Base-by-base conservation (phyloP, 2,888 invertebrate species). In the Clivina fossor region DNA sequence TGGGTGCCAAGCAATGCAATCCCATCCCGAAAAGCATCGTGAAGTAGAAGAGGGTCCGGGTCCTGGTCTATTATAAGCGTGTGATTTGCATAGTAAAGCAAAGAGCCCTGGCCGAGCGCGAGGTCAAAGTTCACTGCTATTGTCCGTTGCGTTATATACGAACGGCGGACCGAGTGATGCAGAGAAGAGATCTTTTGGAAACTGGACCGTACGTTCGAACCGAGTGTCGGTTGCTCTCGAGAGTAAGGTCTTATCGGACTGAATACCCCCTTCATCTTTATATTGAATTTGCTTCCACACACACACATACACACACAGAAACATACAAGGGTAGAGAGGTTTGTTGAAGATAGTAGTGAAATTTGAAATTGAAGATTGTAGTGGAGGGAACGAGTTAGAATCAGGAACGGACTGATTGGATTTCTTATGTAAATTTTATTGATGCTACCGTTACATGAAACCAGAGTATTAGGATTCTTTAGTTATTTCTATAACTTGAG, bases 41-140 rank as follows among this genome's bases (percentile, higher is more conserved):
- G 30, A 33, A 7, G 33, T 13, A 13, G 9, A 33, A 11, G 5
- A 9, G 33, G 18, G n/a, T n/a, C n/a, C n/a, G n/a, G n/a, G n/a
- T n/a, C n/a, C n/a, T n/a, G 19, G 40, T 40, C 40, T 19, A 40
- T 40, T 40, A 40, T 40, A 22, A 40, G 51, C 41, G 20, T 24
- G 43, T 41, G 41, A 51, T 51, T 51, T 51, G 51, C 51, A 51
- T 51, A 43, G 51, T 41, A 51, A 51, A 51, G 51, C 41, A 26
- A 22, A 11, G 32, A 16, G 26, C 15, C 16, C 11, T 18, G 41
- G 18, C 48, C 37, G 32, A 19, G 33, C 32, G 32, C 28, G 38
- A 15, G 51, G 41, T 51, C 51, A 51, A 51, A 51, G 51, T 41
- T 32, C 51, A 37, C 30, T n/a, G 19, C n/a, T 19, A 20, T n/a